Base-by-base conservation (phyloP, 2,888 invertebrate genomes). In the Hydropsyche betteni region DNA sequence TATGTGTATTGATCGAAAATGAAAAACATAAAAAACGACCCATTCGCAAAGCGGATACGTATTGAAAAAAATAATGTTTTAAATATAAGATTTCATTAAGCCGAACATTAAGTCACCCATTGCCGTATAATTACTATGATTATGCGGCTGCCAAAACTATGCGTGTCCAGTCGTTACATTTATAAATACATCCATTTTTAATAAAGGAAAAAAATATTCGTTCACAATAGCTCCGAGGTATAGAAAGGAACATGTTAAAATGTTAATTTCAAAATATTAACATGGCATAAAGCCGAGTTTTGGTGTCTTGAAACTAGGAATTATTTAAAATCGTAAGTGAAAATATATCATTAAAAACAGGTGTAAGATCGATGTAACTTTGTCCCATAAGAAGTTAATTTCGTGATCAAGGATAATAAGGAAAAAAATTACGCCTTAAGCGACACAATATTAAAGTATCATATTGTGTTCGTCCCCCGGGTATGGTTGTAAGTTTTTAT, bases 111-210 rank as follows among this genome's bases (percentile, higher is more conserved):
- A 64, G 64, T 64, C 64, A 64, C 64, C 12, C 34, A 12, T 64
- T 24, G 64, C 36, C 24, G n/a, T 12, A 36, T 64, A 64, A 64
- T 64, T 33, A 64, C 36, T 36, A 36, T 64, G 36, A 64, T 64
- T 64, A 64, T 64, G 34, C 36, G 64, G 44, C 44, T 64, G 55
- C 34, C 64, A n/a, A 36, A 33, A n/a, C 7, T 64, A 58, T 64
- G 36, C 34, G 34, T n/a, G 36, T 64, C 64, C 12, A 64, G 64
- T 64, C 64, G 64, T 64, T 61, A 61, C 61, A 61, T 33, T 61
- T 64, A 33, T 64, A 12, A 64, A 64, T 64, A 36, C 4, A 64
- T 64, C 64, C 36, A 36, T 64, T 64, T 36, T 6, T 10, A 36
- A 36, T 36, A 64, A 5, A 5, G 6, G 12, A 64, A 33, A 64